A percentile compares a stretch with the other conserved stretches of the same genome.
Evolutionary conservation across 2,797 vertebrate species (phyloP).

Genomic region (Gadopsis bispinosus): DNA sequence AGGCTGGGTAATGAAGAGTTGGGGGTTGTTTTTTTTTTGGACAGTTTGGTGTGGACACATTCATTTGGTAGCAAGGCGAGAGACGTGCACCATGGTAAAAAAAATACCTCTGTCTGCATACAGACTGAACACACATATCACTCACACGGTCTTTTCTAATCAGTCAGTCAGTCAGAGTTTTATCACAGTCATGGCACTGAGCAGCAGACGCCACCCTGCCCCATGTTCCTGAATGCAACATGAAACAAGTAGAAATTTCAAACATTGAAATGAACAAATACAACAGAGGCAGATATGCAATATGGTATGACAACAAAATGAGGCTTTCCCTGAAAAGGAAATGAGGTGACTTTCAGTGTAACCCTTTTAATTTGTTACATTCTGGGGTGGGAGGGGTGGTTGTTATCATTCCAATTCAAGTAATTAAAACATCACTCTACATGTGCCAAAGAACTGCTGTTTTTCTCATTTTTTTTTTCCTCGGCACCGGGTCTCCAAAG

Average conservation of each 20-base stretch:
- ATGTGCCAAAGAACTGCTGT: slow-evolving; percentile 82
- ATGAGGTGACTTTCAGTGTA: slow-evolving; percentile 62
- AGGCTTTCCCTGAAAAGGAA: slow-evolving; percentile 40
- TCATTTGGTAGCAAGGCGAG: slow-evolving; percentile 43
- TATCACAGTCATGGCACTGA: slow-evolving; percentile 40
- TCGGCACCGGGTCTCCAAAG: slow-evolving; percentile 88
- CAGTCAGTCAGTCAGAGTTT: slow-evolving; percentile 36
- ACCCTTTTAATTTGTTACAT: slow-evolving; percentile 80
- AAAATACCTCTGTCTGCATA: slow-evolving; percentile 52
- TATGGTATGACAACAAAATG: slow-evolving; percentile 42
- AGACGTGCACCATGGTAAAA: slow-evolving; percentile 48
- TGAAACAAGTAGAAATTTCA: slow-evolving; percentile 38
- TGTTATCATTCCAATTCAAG: slow-evolving; percentile 83
- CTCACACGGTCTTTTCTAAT: slow-evolving; percentile 49
- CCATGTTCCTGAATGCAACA: slow-evolving; percentile 55
- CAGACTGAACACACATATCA: slow-evolving; percentile 59
- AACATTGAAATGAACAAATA: slow-evolving; percentile 42
- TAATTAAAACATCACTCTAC: slow-evolving; percentile 87
- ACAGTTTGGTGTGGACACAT: slow-evolving; percentile 41
- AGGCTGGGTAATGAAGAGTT: slow-evolving; percentile 55
- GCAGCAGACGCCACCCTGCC: slow-evolving; percentile 35
- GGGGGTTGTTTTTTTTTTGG: slow-evolving; percentile 19
- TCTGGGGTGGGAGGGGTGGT: slow-evolving; percentile 68
- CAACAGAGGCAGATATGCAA: slow-evolving; percentile 31
- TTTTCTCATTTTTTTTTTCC: slow-evolving; percentile 61